phyloP scores from a whole-genome alignment of 35 echinoderm and acorn worm species.

The Holothuria glaberrima region DNA sequence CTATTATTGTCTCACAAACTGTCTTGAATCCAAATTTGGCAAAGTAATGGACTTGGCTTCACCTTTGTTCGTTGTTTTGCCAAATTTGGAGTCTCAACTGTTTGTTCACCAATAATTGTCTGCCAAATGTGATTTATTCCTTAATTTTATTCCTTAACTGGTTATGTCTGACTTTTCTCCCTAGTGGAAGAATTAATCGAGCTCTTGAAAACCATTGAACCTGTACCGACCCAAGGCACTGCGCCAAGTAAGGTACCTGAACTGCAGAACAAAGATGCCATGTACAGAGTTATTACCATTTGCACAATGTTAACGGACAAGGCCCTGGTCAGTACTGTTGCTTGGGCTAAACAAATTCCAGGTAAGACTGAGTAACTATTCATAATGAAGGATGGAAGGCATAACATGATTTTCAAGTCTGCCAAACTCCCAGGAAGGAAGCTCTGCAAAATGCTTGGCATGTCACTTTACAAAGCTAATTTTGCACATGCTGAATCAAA shows the following conservation, averaged over 20 bases:
- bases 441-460: too few species aligned
- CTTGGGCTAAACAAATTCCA: slow-evolving; percentile 72
- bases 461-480: too few species aligned
- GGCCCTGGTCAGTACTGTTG: slow-evolving; percentile 48
- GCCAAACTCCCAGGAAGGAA: too few species aligned
- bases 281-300: slow-evolving; percentile 25
- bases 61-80: too few species aligned
- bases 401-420: neutral
- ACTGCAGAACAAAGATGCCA: slow-evolving; percentile 36
- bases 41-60: too few species aligned
- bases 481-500: too few species aligned
- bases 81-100: too few species aligned
- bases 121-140: too few species aligned
- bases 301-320: slow-evolving; percentile 51
- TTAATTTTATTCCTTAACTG: too few species aligned
- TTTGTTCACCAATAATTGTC: too few species aligned
- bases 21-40: too few species aligned
- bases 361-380: slow-evolving; percentile 25
- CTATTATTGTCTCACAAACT: too few species aligned
- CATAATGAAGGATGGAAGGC: neutral
- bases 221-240: slow-evolving; percentile 6
- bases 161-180: neutral
- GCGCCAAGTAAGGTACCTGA: neutral
- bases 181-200: slow-evolving; percentile 59
- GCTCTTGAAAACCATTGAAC: slow-evolving; percentile 35